Evolutionary conservation across 2,797 vertebrate genomes (phyloP), one percentile per base, ranked within the genome.

Genomic region (Hydrophis major): DNA sequence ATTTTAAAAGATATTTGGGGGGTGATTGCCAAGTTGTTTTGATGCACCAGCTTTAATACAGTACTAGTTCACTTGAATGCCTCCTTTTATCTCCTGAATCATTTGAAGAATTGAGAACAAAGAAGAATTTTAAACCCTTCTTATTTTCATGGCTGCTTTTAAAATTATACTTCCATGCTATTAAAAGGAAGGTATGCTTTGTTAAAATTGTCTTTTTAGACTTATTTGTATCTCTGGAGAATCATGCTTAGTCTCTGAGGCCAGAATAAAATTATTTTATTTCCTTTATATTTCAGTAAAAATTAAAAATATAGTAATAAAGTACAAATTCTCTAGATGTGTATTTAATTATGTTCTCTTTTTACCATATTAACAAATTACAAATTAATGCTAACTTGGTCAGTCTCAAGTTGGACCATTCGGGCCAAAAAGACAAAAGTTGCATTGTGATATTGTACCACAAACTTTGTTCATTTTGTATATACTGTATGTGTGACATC

Each of bases 111-210:
- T 94, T 83, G 37, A 87, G 50, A 56, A 87, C 92, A 1, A 27
- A 28, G 56, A 91, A 27, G 74, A 83, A 83, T 78, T 42, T 78
- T 42, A 42, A 22, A 78, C 42, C 18, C 7, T 37, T 74, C 37
- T 88, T n/a, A 50, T 32, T 66, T 93, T 90, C 57, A 20, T 93
- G 59, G 8, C 55, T 63, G 57, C 92, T 94, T 63, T 60, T 37
- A 4, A 88, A 86, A 89, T 87, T 47, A 16, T 89, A 32, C 60
- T 20, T 92, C 59, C 16, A 83, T 69, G 6, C 25, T 10, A 25
- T 27, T 87, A 66, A 88, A 89, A 86, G 27, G 47, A 42, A 69
- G 32, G 56, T 18, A 14, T 59, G 87, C 32, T 88, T 16, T 32
- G n/a, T 50, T n/a, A 88, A 20, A 88, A 55, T 12, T 10, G 3